phyloP scores from a whole-genome alignment of 2,888 invertebrate genomes.

The Zonitis immaculata region DNA sequence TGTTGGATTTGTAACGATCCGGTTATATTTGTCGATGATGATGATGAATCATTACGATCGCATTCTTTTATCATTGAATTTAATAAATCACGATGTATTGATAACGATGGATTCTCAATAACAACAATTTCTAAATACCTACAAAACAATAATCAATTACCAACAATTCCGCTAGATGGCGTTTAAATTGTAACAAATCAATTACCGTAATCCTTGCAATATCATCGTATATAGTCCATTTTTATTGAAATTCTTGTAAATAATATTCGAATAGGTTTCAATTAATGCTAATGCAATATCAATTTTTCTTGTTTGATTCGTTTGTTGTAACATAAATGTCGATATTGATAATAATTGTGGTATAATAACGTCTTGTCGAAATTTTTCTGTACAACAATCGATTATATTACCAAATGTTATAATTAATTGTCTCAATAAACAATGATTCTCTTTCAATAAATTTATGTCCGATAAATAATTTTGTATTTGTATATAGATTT shows the following conservation, averaged over 20 bases:
- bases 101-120: conserved; percentile 46
- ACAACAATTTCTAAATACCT: conserved; percentile 51
- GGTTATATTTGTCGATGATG: conserved; percentile 11
- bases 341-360: conserved; percentile 58
- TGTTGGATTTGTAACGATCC: conserved; percentile 6
- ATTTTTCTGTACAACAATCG: conserved; percentile 55
- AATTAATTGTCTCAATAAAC: conserved; percentile 56
- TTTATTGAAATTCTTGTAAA: conserved; percentile 53
- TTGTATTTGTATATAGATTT: conserved; percentile 53
- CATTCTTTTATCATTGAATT: conserved; percentile 53
- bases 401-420: conserved; percentile 58
- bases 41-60: conserved; percentile 44
- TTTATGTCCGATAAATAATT: conserved; percentile 45
- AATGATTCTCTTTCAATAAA: conserved; percentile 45
- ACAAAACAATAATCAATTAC: conserved; percentile 8
- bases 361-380: conserved; percentile 61
- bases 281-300: conserved; percentile 59
- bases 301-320: conserved; percentile 53
- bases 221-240: conserved; percentile 49
- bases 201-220: conserved; percentile 52
- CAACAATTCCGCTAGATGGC: no score
- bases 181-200: background rate
- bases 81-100: conserved; percentile 52
- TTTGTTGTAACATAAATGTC: conserved; percentile 53
- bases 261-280: conserved; percentile 60